These are phyloP conservation scores for Saturnia japonica DNA, from an alignment of 2,888 invertebrate species.

Conservation along the genomic window DNA sequence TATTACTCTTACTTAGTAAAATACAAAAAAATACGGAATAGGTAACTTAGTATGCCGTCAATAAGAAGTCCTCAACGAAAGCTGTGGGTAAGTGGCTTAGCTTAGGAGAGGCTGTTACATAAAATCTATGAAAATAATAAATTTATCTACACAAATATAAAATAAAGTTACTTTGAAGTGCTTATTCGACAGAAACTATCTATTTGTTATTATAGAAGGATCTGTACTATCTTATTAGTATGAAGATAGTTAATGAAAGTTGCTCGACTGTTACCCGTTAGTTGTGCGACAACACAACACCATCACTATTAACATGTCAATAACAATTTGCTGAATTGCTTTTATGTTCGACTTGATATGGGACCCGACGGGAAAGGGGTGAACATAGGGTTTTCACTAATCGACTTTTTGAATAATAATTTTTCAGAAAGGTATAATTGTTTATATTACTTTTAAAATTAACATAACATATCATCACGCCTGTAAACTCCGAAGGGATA, in stretches of 20 bases:
- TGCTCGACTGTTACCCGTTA: slow-evolving; percentile 1
- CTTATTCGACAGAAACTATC: neutral
- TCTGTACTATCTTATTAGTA: slow-evolving; percentile 36
- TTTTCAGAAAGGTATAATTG: neutral
- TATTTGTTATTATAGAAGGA: neutral
- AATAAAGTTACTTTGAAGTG: neutral
- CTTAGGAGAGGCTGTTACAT: no score
- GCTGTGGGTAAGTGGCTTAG: no score
- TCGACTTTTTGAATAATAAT: neutral
- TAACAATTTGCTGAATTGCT: slow-evolving; percentile 79
- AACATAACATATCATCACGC: no score
- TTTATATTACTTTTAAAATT: no score
- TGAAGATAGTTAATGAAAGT: slow-evolving; percentile 1
- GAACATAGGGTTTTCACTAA: slow-evolving; percentile 52
- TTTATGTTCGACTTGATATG: slow-evolving; percentile 69
- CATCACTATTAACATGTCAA: slow-evolving; percentile 75
- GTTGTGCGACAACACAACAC: slow-evolving; percentile 51
- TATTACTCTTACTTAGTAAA: no score
- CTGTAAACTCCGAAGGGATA: no score
- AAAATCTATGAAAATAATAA: neutral
- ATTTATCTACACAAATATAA: neutral
- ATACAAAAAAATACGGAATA: no score
- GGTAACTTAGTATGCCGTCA: no score
- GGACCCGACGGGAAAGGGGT: slow-evolving; percentile 62
- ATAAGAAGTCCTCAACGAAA: no score